Evolutionary conservation across 2,888 invertebrate species (phyloP), one percentile per base, ranked within the genome.

Genomic region (Polymixis lichenea): DNA sequence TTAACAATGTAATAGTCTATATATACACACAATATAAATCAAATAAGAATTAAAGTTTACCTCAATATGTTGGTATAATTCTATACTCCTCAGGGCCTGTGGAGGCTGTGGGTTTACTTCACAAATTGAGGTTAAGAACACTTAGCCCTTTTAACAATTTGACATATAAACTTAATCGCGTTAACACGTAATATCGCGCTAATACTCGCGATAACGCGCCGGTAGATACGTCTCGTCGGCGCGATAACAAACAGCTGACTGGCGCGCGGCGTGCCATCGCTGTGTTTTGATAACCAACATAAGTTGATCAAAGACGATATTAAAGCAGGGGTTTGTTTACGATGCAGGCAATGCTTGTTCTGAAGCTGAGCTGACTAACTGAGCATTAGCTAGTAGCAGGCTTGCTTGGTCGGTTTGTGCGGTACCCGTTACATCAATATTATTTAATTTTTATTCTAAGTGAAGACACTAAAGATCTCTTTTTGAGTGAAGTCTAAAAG

Each of bases 191-290:
- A 32, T 58, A 67, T 61, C 75, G 38, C 55, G 46, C 55, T 38
- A 22, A 49, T 17, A 9, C 28, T 9, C 25, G 61, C 74, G 77
- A 79, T 79, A 83, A 62, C 49, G 13, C 60, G 32, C 60, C 66
- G 19, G 19, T 58, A 25, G 49, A n/a, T 71, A 64, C 89, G 89
- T 83, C 78, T 78, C 46, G 76, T 58, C 75, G 81, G 38, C 53
- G 38, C 77, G 90, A 87, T 89, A 82, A 82, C 86, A 49, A 85
- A 87, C 90, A 88, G 89, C 90, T 90, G 89, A 90, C 87, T 90
- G 82, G 64, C 74, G 51, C 49, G 19, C 49, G 19, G 32, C 77
- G 25, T 22, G 67, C 61, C 53, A 6, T 28, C 75, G 58, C 46
- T 43, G 43, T 66, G 75, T 76, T 71, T 9, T 72, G 61, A 75